phyloP scores from a whole-genome alignment of 2,113 vertebrate genomes.

The Phrynocephalus versicolor region DNA sequence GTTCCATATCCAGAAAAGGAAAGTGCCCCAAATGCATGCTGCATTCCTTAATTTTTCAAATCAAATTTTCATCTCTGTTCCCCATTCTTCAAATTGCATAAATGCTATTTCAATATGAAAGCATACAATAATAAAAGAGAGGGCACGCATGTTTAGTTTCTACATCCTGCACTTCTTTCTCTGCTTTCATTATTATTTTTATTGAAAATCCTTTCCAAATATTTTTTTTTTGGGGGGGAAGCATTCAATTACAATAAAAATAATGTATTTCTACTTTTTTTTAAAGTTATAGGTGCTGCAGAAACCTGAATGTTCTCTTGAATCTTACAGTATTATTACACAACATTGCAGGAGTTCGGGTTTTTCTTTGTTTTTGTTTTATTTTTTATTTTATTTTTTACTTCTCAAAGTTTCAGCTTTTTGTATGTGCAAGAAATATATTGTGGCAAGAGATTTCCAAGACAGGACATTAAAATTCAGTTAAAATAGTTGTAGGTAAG shows the following conservation, averaged over 20 bases:
- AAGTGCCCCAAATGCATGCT: background rate
- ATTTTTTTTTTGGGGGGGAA: constrained; percentile 19
- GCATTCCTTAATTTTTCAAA: background rate
- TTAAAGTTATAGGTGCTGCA: constrained; percentile 46
- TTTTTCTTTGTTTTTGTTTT: too few species aligned
- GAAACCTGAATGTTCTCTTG: constrained; percentile 34
- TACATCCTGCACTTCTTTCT: constrained; percentile 3
- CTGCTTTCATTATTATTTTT: background rate
- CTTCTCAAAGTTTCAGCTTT: background rate
- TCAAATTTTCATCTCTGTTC: background rate
- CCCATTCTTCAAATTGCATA: background rate
- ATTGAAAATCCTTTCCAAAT: constrained; percentile 14
- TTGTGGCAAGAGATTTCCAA: background rate
- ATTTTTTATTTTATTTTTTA: too few species aligned
- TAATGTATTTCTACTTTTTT: constrained; percentile 22
- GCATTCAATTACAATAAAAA: background rate
- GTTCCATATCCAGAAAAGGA: background rate
- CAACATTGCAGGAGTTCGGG: background rate
- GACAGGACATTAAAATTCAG: too few species aligned
- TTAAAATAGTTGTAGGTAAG: too few species aligned
- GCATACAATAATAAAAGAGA: background rate
- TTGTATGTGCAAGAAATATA: background rate
- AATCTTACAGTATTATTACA: constrained; percentile 45
- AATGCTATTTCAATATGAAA: background rate
- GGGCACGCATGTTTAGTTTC: background rate